Percentiles rank a stretch among this genome's conserved stretches.
phyloP scores from a whole-genome alignment of 2,888 invertebrate species.

The Plutella xylostella region DNA sequence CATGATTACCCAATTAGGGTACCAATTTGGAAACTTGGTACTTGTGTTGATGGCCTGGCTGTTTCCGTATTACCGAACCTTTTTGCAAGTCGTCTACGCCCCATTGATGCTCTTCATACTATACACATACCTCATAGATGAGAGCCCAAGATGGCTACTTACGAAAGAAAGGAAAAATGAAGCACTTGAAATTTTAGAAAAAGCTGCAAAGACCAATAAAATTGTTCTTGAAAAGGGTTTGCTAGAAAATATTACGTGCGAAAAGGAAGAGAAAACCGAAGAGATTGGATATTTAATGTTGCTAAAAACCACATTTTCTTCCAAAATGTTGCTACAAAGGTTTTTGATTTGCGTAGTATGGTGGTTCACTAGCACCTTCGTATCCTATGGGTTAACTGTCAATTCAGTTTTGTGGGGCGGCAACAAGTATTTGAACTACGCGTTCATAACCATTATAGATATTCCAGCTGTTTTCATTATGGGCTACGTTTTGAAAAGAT shows the following conservation, averaged over 20 bases:
- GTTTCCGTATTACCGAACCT: conserved; percentile 70
- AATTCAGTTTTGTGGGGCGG: conserved; percentile 74
- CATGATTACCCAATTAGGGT: conserved; percentile 1
- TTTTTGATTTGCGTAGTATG: conserved; percentile 11
- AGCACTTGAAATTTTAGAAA: conserved; percentile 64
- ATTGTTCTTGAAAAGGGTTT: conserved; percentile 10
- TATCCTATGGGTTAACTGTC: conserved; percentile 76
- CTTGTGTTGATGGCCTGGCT: conserved; percentile 71
- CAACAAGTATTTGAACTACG: conserved; percentile 75
- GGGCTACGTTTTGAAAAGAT: conserved; percentile 45
- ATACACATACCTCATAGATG: conserved; percentile 71
- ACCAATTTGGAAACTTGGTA: conserved; percentile 62
- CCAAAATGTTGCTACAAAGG: conserved; percentile 6
- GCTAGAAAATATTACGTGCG: not conserved
- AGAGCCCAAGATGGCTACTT: conserved; percentile 76
- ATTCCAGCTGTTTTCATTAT: conserved; percentile 61
- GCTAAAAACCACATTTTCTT: conserved; percentile 22
- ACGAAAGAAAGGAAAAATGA: conserved; percentile 68
- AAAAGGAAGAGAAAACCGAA: conserved; percentile 3
- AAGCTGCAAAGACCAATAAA: conserved; percentile 46
- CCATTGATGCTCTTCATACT: conserved; percentile 71
- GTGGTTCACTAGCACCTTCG: conserved; percentile 69
- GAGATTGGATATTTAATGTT: conserved; percentile 24
- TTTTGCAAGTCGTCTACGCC: conserved; percentile 69
- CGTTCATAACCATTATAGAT: conserved; percentile 59